phyloP scores from a whole-genome alignment of 2,113 vertebrate species.

The Ochotona curzoniae region DNA sequence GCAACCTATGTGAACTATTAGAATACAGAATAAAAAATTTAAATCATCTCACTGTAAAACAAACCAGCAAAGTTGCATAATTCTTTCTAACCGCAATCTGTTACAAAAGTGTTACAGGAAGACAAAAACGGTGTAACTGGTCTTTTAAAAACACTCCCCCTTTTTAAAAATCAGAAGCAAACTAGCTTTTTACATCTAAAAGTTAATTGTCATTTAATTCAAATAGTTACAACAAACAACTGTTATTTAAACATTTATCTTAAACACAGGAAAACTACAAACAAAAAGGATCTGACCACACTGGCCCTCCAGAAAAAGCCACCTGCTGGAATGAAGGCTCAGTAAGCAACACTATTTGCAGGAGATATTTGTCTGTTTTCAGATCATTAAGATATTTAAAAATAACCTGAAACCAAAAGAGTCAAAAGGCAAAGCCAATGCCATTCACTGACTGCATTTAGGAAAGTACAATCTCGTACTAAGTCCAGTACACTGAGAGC shows the following conservation, averaged over 20 bases:
- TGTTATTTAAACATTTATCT: constrained; percentile 31
- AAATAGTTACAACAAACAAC: background rate
- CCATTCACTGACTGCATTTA: constrained; percentile 31
- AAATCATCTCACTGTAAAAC: background rate
- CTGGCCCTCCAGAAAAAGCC: constrained; percentile 36
- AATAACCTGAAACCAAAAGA: constrained; percentile 67
- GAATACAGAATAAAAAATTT: constrained; percentile 17
- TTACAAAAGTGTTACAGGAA: constrained; percentile 58
- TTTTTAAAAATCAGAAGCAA: constrained; percentile 36
- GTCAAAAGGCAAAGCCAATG: constrained; percentile 52
- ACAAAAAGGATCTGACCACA: background rate
- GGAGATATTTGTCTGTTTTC: constrained; percentile 43
- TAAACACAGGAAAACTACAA: constrained; percentile 41
- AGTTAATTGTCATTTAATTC: constrained; percentile 46
- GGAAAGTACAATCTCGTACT: constrained; percentile 54
- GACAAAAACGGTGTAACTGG: constrained; percentile 27
- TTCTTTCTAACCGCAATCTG: constrained; percentile 20
- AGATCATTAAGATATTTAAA: constrained; percentile 69
- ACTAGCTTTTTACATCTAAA: constrained; percentile 47
- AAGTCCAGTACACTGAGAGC: constrained; percentile 25
- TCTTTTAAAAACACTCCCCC: constrained; percentile 17
- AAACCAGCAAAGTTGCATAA: constrained; percentile 24
- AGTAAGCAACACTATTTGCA: constrained; percentile 54
- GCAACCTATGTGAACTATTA: background rate
- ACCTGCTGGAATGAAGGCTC: constrained; percentile 1